Evolutionary conservation across 2,113 vertebrate genomes (phyloP).

Genomic region (Mixornis gularis): DNA sequence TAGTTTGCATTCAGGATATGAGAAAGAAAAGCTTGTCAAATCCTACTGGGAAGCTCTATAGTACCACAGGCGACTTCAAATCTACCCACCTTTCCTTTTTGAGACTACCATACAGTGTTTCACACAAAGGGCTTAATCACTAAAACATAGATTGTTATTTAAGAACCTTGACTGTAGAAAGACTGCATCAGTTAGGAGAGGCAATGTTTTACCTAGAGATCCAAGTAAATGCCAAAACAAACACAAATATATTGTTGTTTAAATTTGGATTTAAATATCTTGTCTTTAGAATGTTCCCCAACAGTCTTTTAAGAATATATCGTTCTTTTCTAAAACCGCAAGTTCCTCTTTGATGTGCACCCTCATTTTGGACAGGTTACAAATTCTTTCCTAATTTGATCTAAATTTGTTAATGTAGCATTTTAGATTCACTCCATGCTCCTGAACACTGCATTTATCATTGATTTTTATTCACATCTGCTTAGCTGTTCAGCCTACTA

Average conservation of each 20-base stretch:
- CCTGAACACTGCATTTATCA: conserved; percentile 33
- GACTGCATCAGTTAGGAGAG: background rate
- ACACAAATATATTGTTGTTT: background rate
- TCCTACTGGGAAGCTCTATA: background rate
- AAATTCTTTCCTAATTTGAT: conserved; percentile 52
- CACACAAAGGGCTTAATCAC: background rate
- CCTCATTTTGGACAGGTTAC: conserved; percentile 49
- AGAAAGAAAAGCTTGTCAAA: conserved; percentile 18
- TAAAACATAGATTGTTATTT: background rate
- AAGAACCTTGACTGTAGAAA: background rate
- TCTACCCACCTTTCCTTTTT: background rate
- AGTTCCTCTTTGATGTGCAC: conserved; percentile 10
- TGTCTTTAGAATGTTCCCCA: background rate
- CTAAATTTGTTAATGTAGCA: conserved; percentile 10
- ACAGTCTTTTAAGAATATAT: background rate
- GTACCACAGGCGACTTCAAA: background rate
- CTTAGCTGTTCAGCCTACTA: conserved; percentile 28
- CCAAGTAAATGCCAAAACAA: background rate
- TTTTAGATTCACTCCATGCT: conserved; percentile 25
- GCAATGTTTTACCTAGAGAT: background rate
- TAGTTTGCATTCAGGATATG: background rate
- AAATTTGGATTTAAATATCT: background rate
- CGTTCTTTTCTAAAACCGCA: background rate
- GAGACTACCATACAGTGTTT: background rate
- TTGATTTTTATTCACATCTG: conserved; percentile 54